These are phyloP conservation scores for Emydocephalus ijimae DNA, from an alignment of 2,113 vertebrate genomes.

Conservation along the genomic window DNA sequence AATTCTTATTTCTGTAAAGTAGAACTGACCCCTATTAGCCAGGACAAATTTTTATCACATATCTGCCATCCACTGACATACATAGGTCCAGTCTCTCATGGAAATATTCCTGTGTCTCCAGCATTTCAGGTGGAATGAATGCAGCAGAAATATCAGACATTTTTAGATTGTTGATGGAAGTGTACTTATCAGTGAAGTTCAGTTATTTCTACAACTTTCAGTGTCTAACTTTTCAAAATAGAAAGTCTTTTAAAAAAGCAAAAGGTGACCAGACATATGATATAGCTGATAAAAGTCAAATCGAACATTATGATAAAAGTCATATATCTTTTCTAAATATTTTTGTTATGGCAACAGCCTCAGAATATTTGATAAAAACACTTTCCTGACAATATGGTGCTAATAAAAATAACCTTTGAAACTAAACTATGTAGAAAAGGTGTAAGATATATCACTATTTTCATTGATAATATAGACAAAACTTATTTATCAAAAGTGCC, in stretches of 20 bases:
- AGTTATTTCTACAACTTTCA: neutral
- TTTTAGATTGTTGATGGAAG: neutral
- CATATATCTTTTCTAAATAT: neutral
- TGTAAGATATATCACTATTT: neutral
- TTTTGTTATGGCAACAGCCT: neutral
- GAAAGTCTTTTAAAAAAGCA: neutral
- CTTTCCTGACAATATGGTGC: neutral
- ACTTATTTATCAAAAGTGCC: neutral
- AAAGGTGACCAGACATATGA: neutral
- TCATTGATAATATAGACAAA: neutral
- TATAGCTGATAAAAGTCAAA: neutral
- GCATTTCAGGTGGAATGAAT: neutral
- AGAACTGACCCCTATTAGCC: neutral
- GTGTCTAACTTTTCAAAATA: neutral
- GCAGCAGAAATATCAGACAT: neutral
- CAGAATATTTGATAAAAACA: neutral
- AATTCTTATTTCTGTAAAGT: neutral
- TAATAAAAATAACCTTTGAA: neutral
- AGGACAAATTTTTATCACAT: neutral
- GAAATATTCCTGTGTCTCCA: neutral
- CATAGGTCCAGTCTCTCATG: neutral
- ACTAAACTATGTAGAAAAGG: neutral
- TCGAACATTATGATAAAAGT: neutral
- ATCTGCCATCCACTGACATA: neutral
- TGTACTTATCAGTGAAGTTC: neutral